Conservation (phyloP, 37 sponge, comb jelly and placozoan species). For the Hexactinellida sp. region DNA sequence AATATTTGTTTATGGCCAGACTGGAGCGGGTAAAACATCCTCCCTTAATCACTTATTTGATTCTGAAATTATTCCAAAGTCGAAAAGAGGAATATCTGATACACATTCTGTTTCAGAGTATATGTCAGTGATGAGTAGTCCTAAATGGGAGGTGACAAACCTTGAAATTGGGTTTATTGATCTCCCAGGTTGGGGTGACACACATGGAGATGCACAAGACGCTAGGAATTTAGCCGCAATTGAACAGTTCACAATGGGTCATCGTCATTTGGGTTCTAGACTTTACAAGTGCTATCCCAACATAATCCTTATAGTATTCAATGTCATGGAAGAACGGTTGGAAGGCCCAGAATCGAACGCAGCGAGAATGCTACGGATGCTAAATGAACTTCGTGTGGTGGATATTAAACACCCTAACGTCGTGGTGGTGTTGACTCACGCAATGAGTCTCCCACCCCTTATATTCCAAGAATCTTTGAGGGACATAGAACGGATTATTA, state of each 20-base stretch:
- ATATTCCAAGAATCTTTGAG: background rate
- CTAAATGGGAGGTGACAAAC: background rate
- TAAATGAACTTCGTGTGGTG: background rate
- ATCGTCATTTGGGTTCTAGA: background rate
- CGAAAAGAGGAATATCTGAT: background rate
- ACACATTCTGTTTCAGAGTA: background rate
- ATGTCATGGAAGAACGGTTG: background rate
- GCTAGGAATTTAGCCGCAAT: background rate
- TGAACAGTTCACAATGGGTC: background rate
- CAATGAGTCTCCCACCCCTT: background rate
- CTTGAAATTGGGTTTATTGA: constrained; percentile 9
- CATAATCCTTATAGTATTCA: background rate
- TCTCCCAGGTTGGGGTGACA: background rate
- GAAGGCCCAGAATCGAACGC: background rate
- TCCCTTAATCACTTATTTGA: constrained; percentile 1
- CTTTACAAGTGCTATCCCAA: constrained; percentile 10
- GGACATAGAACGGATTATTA: background rate
- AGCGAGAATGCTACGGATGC: background rate
- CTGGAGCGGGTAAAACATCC: background rate
- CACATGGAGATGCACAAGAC: background rate
- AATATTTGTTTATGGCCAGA: background rate
- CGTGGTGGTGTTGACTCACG: background rate
- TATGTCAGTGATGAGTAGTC: background rate
- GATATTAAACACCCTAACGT: background rate
- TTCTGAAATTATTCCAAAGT: background rate